A percentile compares a stretch with the other conserved stretches of the same genome.
Conservation (phyloP, 2,888 invertebrate species). For the Lumbricus terrestris region DNA sequence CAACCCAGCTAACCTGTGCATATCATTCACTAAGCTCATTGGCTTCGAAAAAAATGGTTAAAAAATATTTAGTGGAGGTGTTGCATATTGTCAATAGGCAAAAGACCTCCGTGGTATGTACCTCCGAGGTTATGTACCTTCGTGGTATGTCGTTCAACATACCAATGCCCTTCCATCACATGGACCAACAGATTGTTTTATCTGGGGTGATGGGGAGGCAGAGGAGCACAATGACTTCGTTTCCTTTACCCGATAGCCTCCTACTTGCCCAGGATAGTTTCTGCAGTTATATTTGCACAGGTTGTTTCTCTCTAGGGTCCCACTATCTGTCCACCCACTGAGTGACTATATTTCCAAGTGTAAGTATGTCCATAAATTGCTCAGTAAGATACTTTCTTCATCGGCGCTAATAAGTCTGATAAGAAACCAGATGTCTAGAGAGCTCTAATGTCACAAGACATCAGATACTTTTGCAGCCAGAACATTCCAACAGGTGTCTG, state of each 20-base stretch:
- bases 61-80: not conserved
- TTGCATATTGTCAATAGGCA: not conserved
- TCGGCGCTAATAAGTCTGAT: not conserved
- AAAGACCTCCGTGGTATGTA: too few species aligned
- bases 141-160: not conserved
- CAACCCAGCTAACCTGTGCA: not conserved
- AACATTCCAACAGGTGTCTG: not conserved
- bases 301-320: not conserved
- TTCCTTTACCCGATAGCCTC: not conserved
- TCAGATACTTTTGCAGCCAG: not conserved
- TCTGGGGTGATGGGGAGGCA: too few species aligned
- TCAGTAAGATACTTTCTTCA: not conserved
- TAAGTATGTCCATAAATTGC: not conserved
- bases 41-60: not conserved
- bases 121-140: too few species aligned
- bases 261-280: too few species aligned
- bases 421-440: not conserved
- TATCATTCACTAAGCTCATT: not conserved
- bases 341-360: not conserved
- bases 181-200: not conserved
- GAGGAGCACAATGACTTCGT: not conserved
- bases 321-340: not conserved
- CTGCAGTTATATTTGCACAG: not conserved
- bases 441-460: not conserved
- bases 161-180: not conserved